Evolutionary conservation across 2,888 invertebrate species (phyloP).

Genomic region (Imbricaverruca yamaguchii): DNA sequence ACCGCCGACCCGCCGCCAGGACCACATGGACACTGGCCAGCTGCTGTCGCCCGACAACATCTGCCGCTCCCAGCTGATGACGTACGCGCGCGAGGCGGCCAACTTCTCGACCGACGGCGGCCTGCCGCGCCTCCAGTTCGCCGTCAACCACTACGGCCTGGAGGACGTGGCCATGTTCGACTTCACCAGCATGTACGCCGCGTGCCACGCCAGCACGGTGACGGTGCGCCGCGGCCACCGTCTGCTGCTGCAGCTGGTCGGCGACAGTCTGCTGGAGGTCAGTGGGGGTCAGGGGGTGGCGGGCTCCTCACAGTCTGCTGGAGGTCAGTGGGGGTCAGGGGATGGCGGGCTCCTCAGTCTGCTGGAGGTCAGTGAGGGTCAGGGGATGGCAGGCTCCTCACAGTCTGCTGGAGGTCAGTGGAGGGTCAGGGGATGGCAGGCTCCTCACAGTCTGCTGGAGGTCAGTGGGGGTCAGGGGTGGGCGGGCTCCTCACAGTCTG

Average conservation of each 20-base stretch:
- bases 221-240: constrained; percentile 65
- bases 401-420: no score
- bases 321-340: neutral
- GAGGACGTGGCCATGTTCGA: constrained; percentile 98
- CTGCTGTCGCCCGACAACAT: constrained; percentile 83
- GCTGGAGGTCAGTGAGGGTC: no score
- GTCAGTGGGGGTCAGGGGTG: no score
- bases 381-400: no score
- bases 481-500: no score
- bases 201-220: constrained; percentile 87
- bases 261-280: constrained; percentile 89
- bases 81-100: constrained; percentile 91
- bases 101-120: constrained; percentile 83
- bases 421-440: no score
- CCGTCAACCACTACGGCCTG: constrained; percentile 94
- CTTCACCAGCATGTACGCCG: constrained; percentile 97
- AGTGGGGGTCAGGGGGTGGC: constrained; percentile 21
- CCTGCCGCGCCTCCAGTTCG: constrained; percentile 82
- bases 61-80: constrained; percentile 74
- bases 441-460: no score
- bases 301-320: no score
- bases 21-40: constrained; percentile 80
- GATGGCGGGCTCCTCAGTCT: no score
- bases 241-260: constrained; percentile 81
- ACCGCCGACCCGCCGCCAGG: constrained; percentile 49